Evolutionary conservation across 2,888 invertebrate species (phyloP).

Genomic region (Nebria salina): DNA sequence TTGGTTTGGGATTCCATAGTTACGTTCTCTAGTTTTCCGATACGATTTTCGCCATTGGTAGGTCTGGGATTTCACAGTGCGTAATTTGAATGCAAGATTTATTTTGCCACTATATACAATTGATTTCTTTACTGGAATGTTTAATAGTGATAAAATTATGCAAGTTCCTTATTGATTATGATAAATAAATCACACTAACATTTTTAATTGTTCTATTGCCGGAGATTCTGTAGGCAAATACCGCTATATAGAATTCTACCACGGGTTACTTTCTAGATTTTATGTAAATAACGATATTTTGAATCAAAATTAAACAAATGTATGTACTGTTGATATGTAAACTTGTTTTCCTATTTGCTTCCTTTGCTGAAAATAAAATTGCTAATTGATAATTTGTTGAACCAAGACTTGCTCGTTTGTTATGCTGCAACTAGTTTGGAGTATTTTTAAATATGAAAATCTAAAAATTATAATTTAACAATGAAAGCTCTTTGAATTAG

Average conservation of each 20-base stretch:
- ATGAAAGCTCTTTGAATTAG: too few species aligned
- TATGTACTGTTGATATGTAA: background rate
- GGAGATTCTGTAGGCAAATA: constrained; percentile 19
- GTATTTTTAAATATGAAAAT: too few species aligned
- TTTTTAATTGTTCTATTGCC: constrained; percentile 15
- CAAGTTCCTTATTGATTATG: constrained; percentile 18
- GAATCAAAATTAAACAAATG: constrained; percentile 10
- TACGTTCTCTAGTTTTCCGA: background rate
- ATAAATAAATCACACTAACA: constrained; percentile 42
- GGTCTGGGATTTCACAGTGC: too few species aligned
- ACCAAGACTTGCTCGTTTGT: too few species aligned
- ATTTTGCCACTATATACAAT: too few species aligned
- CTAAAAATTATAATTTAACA: too few species aligned
- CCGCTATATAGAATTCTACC: constrained; percentile 21
- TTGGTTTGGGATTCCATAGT: background rate
- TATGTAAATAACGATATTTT: background rate
- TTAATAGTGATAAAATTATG: background rate
- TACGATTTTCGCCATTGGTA: background rate
- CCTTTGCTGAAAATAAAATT: background rate
- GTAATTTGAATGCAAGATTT: too few species aligned
- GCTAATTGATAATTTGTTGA: too few species aligned
- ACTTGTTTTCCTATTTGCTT: background rate
- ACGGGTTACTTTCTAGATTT: background rate
- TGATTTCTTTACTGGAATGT: too few species aligned
- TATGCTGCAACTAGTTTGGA: too few species aligned